phyloP scores from a whole-genome alignment of 2,113 vertebrate genomes.

The Rattus rattus region DNA sequence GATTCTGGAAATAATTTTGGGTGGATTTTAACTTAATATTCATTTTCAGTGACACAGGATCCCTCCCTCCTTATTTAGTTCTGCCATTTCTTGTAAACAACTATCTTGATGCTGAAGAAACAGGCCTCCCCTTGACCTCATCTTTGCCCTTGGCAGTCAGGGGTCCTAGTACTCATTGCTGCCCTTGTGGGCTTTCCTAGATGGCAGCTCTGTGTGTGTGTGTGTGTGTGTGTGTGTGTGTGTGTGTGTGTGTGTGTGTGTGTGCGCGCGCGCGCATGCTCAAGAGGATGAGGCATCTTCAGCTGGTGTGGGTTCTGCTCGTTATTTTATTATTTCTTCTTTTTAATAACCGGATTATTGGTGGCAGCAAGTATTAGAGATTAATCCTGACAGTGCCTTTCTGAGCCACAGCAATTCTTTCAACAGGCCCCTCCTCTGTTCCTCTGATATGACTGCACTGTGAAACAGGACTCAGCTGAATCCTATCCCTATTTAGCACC shows the following conservation, averaged over 20 bases:
- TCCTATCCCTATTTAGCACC: neutral
- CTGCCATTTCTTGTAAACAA: neutral
- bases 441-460: constrained; percentile 7
- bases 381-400: constrained; percentile 67
- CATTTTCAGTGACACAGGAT: neutral
- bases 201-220: neutral
- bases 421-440: constrained; percentile 28
- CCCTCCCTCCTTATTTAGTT: neutral
- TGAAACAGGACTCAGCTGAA: neutral
- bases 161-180: neutral
- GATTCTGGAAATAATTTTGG: constrained; percentile 60
- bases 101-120: neutral
- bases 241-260: neutral
- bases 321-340: constrained; percentile 73
- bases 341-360: constrained; percentile 74
- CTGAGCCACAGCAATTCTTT: constrained; percentile 55
- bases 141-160: neutral
- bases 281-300: neutral
- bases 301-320: constrained; percentile 31
- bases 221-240: neutral
- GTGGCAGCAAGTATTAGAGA: constrained; percentile 59
- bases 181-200: neutral
- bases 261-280: neutral
- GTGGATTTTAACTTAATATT: constrained; percentile 63
- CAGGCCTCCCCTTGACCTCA: neutral